Evolutionary conservation across 2,797 vertebrate species (phyloP), one percentile per base, ranked within the genome.

Genomic region (Darevskia nairensis): DNA sequence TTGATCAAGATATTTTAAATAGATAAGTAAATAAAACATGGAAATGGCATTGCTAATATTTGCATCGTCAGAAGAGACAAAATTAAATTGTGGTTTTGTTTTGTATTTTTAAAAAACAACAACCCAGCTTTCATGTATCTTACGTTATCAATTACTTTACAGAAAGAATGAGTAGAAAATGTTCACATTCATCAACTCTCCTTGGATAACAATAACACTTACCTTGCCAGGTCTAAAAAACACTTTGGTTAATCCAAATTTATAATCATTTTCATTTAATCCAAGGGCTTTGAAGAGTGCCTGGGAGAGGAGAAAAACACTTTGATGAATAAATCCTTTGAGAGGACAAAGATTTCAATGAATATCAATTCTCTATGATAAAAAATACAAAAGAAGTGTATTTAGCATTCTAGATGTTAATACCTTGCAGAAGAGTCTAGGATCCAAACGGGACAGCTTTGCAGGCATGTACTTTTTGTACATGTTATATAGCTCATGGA

Each of bases 401-500:
- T 71, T 86, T 59, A 87, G 77, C 55, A 85, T 61, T 80, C 25
- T 27, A 23, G 35, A 69, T 46, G 85, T 55, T 9, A 88, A 41
- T 96, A 99, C 99, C 97, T 99, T 99, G 97, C 98, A 99, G 96
- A 99, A 99, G 64, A 99, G 98, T 3, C 99, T 97, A 0, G 98
- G 99, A 96, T 99, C 99, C 82, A 99, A 96, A 3, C 99, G 98
- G 82, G 97, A 97, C 86, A 99, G 96, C 91, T 99, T 99, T 59
- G 97, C 97, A 27, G 99, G 99, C 98, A 99, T 98, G 90, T 98
- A 99, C 89, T 98, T 97, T 95, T 99, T 98, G 94, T 99, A 99
- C 99, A 99, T 99, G 94, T 99, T 99, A 96, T 99, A 99, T 8
- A 99, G 98, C 44, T 99, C 99, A 6, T 99, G 98, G 97, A 99